Base-by-base conservation (phyloP, 2,888 invertebrate species). In the Plagodis pulveraria region DNA sequence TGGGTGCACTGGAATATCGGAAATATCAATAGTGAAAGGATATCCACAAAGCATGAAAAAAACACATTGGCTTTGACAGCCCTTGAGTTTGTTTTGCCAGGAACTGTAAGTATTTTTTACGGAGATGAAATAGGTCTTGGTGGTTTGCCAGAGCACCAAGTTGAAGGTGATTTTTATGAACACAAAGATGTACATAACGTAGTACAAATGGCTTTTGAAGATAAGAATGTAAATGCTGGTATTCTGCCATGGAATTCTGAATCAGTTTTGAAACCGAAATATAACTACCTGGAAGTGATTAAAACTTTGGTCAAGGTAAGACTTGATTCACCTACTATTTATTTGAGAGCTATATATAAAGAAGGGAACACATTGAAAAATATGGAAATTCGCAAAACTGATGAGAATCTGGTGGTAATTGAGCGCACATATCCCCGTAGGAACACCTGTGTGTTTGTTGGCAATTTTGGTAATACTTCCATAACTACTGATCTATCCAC, bases 111-210 rank as follows among this genome's bases (percentile, higher is more conserved):
- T 69, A 95, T 98, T 71, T 97, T 98, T 86, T 98, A 98, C 83
- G 98, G 98, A 0, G 98, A 98, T 83, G 98, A 98, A 93, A 95
- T 98, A 63, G 96, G 96, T 1, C 87, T 97, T 67, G 91, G 93
- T 48, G 94, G 95, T 67, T 78, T 94, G 2, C 77, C 89, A 44
- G 73, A 83, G 38, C 72, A 81, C 43, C 94, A 94, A 71, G 86
- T 93, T 6, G 91, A 94, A 67, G 89, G 89, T 54, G 95, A 95
- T 73, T 93, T 93, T 58, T 89, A 91, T 63, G 94, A 94, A 72
- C 90, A 94, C 41, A 91, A 93, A 69, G 94, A 95, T 75, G 81
- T 96, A 10, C 95, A 95, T 70, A 96, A 96, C 77, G 84, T 96
- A 51, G 92, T 94, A 0, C 94, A 95, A 36, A 97, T 97, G 96